phyloP scores from a whole-genome alignment of 2,888 invertebrate genomes.

The Heliconius hortense region DNA sequence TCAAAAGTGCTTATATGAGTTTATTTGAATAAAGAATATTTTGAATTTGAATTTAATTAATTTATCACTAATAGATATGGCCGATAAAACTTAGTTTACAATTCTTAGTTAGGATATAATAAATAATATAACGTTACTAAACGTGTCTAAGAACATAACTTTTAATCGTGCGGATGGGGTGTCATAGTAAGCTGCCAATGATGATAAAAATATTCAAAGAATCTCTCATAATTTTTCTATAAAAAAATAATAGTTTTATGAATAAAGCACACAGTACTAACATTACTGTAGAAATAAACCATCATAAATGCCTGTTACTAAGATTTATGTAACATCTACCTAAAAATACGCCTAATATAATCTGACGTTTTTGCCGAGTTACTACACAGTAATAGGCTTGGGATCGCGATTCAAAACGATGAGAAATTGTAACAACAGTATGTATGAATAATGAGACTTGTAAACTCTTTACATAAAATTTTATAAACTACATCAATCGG shows the following conservation, averaged over 20 bases:
- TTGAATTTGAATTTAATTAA: too few species aligned
- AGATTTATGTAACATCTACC: slow-evolving; percentile 24
- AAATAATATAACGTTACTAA: too few species aligned
- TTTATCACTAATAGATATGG: too few species aligned
- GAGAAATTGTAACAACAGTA: slow-evolving; percentile 3
- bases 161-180: not conserved
- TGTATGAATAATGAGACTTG: not conserved
- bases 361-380: slow-evolving; percentile 12
- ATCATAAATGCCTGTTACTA: slow-evolving; percentile 27
- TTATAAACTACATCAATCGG: not conserved
- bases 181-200: not conserved
- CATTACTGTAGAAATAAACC: slow-evolving; percentile 22
- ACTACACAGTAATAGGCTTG: slow-evolving; percentile 6
- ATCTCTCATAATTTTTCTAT: not conserved
- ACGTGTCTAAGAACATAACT: not conserved
- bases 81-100: too few species aligned
- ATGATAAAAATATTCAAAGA: not conserved
- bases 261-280: slow-evolving; percentile 4
- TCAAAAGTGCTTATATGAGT: too few species aligned
- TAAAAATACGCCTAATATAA: slow-evolving; percentile 30
- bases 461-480: not conserved
- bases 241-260: not conserved
- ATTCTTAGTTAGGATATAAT: too few species aligned
- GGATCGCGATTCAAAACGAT: not conserved
- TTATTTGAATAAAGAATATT: too few species aligned